These are phyloP conservation scores for Catagonus wagneri DNA, from an alignment of 2,113 vertebrate genomes.

Conservation along the genomic window DNA sequence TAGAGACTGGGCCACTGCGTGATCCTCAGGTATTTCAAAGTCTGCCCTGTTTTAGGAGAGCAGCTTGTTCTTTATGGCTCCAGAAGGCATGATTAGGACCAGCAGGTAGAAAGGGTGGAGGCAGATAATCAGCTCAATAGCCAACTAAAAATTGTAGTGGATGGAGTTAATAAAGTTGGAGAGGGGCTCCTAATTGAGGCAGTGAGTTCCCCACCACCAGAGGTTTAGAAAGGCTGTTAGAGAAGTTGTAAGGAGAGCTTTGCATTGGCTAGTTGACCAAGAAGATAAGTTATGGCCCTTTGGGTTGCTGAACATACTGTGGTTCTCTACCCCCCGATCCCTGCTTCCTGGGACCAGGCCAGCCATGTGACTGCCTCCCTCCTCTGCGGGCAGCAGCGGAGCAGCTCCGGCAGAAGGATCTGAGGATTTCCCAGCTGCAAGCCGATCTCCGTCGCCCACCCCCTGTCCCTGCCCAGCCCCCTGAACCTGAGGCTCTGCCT, in stretches of 20 bases:
- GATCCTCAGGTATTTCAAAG: constrained; percentile 11
- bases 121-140: not conserved
- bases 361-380: constrained; percentile 92
- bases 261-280: not conserved
- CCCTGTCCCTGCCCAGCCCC: constrained; percentile 85
- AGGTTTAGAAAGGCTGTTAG: not conserved
- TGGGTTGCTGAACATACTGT: constrained; percentile 46
- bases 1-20: not conserved
- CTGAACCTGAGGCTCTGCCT: constrained; percentile 82
- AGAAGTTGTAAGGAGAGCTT: not conserved
- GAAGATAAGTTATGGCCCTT: not conserved
- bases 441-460: constrained; percentile 89
- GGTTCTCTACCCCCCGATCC: constrained; percentile 11
- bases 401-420: constrained; percentile 88
- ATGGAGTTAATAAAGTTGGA: not conserved
- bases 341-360: constrained; percentile 86
- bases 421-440: constrained; percentile 90
- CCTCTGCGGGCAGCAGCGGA: constrained; percentile 81
- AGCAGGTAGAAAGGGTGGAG: not conserved
- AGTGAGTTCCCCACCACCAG: not conserved
- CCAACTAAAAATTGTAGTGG: not conserved
- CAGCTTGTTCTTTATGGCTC: not conserved
- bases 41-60: not conserved
- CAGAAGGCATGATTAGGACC: constrained; percentile 17
- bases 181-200: not conserved